phyloP scores from a whole-genome alignment of 2,797 vertebrate genomes.

The Hirundo rustica region DNA sequence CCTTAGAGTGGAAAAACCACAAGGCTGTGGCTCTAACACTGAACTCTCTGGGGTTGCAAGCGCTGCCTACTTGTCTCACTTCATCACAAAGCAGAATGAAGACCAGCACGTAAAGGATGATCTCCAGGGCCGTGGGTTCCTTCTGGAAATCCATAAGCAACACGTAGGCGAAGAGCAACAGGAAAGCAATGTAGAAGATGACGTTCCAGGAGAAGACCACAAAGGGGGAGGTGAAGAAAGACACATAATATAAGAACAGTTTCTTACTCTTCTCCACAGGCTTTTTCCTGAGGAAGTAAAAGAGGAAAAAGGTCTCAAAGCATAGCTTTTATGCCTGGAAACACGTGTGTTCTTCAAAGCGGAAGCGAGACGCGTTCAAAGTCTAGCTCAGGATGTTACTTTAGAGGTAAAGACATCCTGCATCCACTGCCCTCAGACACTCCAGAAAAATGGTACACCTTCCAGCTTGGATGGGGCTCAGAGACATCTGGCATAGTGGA shows the following conservation, averaged over 20 bases:
- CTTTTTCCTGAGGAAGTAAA: slow-evolving; percentile 72
- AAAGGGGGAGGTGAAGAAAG: slow-evolving; percentile 82
- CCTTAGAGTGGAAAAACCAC: background rate
- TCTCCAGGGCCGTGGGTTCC: slow-evolving; percentile 75
- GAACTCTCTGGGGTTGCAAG: slow-evolving; percentile 3
- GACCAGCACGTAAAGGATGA: slow-evolving; percentile 80
- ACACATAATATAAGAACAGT: slow-evolving; percentile 74
- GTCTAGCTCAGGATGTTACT: background rate
- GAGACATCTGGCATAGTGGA: background rate
- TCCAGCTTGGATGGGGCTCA: background rate
- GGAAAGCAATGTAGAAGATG: slow-evolving; percentile 82
- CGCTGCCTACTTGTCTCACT: slow-evolving; percentile 79
- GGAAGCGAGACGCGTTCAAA: background rate
- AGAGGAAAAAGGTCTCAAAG: background rate
- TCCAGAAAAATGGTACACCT: background rate
- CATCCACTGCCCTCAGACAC: background rate
- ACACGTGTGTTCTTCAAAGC: background rate
- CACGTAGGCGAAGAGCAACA: slow-evolving; percentile 81
- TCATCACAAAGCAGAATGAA: slow-evolving; percentile 83
- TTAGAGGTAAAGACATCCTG: background rate
- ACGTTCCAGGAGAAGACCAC: slow-evolving; percentile 84
- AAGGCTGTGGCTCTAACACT: background rate
- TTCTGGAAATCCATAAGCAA: slow-evolving; percentile 82
- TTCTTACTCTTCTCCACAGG: slow-evolving; percentile 72
- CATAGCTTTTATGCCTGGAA: background rate